Evolutionary conservation across 2,113 vertebrate species (phyloP).

Genomic region (Neopipo cinnamomea): DNA sequence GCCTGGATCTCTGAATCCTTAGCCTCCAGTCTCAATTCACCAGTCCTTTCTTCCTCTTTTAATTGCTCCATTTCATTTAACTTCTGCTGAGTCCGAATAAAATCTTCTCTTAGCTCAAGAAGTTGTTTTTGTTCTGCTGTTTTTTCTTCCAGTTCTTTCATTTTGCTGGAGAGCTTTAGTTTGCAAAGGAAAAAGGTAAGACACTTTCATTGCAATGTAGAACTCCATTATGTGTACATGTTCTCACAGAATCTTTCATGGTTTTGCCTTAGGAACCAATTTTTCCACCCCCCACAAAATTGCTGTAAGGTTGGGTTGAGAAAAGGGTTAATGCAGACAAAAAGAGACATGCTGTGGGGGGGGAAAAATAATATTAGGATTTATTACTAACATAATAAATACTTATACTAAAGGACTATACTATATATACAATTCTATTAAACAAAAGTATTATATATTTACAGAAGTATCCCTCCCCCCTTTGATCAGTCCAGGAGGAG

Average conservation of each 20-base stretch:
- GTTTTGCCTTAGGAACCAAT: no score
- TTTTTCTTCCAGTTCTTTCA: constrained; percentile 64
- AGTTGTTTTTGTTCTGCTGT: constrained; percentile 48
- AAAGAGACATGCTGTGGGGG: no score
- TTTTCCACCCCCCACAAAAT: no score
- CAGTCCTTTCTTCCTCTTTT: constrained; percentile 35
- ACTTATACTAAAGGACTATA: no score
- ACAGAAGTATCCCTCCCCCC: no score
- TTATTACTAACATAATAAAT: no score
- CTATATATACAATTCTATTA: no score
- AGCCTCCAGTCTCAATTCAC: not conserved
- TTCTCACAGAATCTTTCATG: not conserved
- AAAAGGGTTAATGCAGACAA: no score
- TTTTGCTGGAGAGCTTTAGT: constrained; percentile 57
- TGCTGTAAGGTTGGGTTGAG: no score
- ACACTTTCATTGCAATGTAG: not conserved
- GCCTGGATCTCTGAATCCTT: constrained; percentile 33
- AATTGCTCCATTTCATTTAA: constrained; percentile 60
- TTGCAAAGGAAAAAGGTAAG: not conserved
- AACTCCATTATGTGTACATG: not conserved
- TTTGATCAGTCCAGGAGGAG: no score
- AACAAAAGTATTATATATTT: no score
- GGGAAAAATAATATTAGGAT: no score
- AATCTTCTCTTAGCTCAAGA: constrained; percentile 47
- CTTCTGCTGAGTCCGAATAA: constrained; percentile 33